Conservation (phyloP, 2,797 vertebrate species). For the Pyrocephalus nanus region DNA sequence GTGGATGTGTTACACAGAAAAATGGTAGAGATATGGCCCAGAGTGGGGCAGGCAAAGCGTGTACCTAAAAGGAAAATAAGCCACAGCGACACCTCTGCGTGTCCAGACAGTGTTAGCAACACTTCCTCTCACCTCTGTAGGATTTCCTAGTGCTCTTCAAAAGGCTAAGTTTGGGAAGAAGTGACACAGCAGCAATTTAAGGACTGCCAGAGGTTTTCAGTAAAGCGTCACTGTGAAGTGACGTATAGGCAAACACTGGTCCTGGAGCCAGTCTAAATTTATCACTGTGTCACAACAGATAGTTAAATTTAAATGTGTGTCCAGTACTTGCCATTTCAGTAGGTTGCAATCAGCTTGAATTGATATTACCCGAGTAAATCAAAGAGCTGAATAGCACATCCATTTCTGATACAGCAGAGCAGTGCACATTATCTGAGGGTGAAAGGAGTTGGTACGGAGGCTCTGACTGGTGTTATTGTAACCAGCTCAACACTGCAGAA, state of each 20-base stretch:
- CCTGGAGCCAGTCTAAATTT: slow-evolving; percentile 3
- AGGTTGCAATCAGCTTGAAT: slow-evolving; percentile 39
- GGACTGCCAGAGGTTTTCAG: background rate
- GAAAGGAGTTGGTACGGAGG: background rate
- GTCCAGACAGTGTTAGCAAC: background rate
- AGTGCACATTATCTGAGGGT: background rate
- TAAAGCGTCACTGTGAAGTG: background rate
- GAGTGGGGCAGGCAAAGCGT: background rate
- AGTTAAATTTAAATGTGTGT: slow-evolving; percentile 53
- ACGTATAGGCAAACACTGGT: background rate
- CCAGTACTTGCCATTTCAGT: slow-evolving; percentile 45
- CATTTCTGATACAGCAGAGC: background rate
- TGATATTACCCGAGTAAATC: slow-evolving; percentile 46
- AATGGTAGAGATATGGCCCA: background rate
- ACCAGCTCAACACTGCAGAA: background rate
- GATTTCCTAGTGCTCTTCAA: slow-evolving; percentile 17
- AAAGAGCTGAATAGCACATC: background rate
- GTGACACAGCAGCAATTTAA: slow-evolving; percentile 12
- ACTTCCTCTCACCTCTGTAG: background rate
- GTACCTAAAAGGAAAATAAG: background rate
- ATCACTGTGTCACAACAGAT: slow-evolving; percentile 25
- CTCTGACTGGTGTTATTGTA: background rate
- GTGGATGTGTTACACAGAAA: background rate
- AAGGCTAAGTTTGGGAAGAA: background rate
- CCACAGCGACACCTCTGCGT: background rate